Percentiles rank a stretch among this genome's conserved stretches.
These are phyloP conservation scores for Zoanthus gigantus DNA, from an alignment of 92 coral and sea anemone genomes.

Conservation along the genomic window DNA sequence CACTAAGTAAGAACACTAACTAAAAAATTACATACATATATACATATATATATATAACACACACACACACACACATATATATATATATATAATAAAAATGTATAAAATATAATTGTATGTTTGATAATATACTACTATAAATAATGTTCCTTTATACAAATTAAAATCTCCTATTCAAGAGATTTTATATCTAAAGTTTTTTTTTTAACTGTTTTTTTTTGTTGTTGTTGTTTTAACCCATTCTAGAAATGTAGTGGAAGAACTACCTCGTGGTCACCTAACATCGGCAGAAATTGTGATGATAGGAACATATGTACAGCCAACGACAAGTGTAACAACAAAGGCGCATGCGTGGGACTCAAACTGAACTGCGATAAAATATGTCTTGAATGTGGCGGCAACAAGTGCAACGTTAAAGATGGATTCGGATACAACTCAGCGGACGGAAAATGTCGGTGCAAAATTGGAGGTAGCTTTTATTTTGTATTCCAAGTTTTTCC, in stretches of 20 bases:
- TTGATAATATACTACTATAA: too few relatives aligned
- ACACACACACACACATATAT: too few relatives aligned
- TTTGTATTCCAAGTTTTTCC: too few relatives aligned
- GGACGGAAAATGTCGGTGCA: constrained; percentile 84
- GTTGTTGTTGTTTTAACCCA: neutral
- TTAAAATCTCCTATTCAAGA: too few relatives aligned
- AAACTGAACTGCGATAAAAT: constrained; percentile 70
- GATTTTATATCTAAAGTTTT: too few relatives aligned
- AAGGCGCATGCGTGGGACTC: constrained; percentile 75
- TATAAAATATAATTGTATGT: too few relatives aligned
- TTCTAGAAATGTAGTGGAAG: constrained; percentile 80
- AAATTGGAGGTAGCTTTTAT: constrained; percentile 72
- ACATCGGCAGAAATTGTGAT: constrained; percentile 75
- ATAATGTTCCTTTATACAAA: too few relatives aligned
- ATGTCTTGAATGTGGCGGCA: constrained; percentile 86
- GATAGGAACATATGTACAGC: constrained; percentile 80
- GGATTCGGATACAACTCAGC: constrained; percentile 79
- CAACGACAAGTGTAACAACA: constrained; percentile 69
- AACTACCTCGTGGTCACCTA: constrained; percentile 69
- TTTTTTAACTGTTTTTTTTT: too few relatives aligned
- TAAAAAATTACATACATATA: too few relatives aligned
- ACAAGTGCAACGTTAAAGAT: constrained; percentile 77
- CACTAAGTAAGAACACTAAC: too few relatives aligned
- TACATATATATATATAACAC: too few relatives aligned
- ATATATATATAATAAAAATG: too few relatives aligned